Evolutionary conservation across 2,888 invertebrate species (phyloP), one percentile per base, ranked within the genome.

Genomic region (Ypsolopha sequella): DNA sequence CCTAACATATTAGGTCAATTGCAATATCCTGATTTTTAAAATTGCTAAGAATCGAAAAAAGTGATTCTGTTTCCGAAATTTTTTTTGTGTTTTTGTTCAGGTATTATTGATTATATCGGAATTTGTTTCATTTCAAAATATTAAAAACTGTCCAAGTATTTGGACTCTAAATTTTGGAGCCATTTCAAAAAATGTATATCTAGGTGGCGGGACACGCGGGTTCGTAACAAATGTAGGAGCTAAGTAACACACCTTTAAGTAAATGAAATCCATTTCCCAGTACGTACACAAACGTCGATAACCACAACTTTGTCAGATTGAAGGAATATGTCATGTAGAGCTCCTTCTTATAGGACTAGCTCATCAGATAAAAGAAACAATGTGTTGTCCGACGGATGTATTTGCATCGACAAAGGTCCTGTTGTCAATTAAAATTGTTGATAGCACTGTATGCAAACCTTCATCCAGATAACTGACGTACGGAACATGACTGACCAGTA

Each of bases 351-450:
- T 76, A 77, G 74, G 65, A 59, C 60, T 66, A 67, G 64, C 64
- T 62, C 64, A 79, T 79, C 78, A 65, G 78, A 79, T 79, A 78
- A 75, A 58, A 56, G 59, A 60, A 68, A 78, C 77, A 79, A 78
- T 78, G 74, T 64, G 66, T 52, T 43, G 60, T 66, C 71, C 77
- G 73, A 72, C 73, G 68, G 56, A 59, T 58, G 59, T 61, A 73
- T 71, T 70, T 66, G 68, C 74, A 68, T 76, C 71, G 68, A 65
- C 72, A 68, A 73, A 76, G 73, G 78, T 76, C 73, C 75, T 64
- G 63, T 73, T 76, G 76, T 78, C 76, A 77, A 79, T 78, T 77
- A 77, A 70, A 65, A 70, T 70, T 68, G 68, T 24, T 62, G 66
- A 69, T 71, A 66, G 61, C 66, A 67, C 64, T 71, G 65, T 68